A percentile compares a stretch with the other conserved stretches of the same genome.
phyloP scores from a whole-genome alignment of 2,113 vertebrate species.

The Tupaia tana region DNA sequence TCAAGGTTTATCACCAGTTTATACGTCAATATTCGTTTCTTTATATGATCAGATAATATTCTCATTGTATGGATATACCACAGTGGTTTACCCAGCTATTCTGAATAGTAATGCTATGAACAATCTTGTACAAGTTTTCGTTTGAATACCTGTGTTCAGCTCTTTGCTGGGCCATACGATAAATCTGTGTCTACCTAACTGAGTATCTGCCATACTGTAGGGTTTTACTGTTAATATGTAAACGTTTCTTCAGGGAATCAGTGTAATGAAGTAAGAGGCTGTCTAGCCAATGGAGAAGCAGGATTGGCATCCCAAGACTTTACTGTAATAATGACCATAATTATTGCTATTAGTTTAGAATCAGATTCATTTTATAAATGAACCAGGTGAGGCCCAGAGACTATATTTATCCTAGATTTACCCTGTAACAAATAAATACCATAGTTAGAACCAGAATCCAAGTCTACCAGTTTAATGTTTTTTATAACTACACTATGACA shows the following conservation, averaged over 20 bases:
- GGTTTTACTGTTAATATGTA: neutral
- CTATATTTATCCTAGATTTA: neutral
- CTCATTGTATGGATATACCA: neutral
- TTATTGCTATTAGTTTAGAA: neutral
- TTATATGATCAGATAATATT: slow-evolving; percentile 9
- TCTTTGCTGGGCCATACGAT: neutral
- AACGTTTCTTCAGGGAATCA: neutral
- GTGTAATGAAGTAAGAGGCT: neutral
- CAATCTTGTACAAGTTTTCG: neutral
- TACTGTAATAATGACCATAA: neutral
- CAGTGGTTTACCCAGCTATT: neutral
- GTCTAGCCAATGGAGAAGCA: neutral
- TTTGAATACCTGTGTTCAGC: no score
- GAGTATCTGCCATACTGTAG: neutral
- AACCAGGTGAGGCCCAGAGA: neutral
- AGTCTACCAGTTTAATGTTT: neutral
- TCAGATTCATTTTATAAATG: neutral
- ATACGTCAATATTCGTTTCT: neutral
- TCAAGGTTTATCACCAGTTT: neutral
- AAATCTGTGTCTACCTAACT: neutral
- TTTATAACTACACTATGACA: neutral
- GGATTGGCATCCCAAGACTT: neutral
- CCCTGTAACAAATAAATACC: neutral
- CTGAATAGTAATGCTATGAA: neutral
- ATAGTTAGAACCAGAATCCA: neutral